Percentiles rank a stretch among this genome's conserved stretches.
These are phyloP conservation scores for Eclectus roratus DNA, from an alignment of 2,113 vertebrate species.

Conservation along the genomic window DNA sequence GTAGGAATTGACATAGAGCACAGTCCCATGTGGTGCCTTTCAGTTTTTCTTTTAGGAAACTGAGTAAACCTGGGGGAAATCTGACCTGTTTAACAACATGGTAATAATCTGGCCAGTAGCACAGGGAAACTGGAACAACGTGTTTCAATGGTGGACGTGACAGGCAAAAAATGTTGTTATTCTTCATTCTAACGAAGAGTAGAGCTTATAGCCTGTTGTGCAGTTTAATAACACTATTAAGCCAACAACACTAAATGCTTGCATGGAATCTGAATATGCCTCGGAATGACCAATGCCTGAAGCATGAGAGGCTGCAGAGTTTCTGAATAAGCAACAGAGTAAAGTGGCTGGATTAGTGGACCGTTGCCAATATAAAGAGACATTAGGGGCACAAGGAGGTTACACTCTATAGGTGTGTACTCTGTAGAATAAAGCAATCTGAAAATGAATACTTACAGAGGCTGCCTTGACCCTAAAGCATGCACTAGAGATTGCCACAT, in stretches of 20 bases:
- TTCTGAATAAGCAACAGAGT: not conserved
- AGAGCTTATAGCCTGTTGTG: not conserved
- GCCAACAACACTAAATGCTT: not conserved
- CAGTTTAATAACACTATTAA: not conserved
- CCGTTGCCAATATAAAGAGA: not conserved
- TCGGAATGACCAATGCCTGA: not conserved
- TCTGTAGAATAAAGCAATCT: not conserved
- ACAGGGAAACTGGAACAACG: not conserved
- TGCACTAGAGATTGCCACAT: not conserved
- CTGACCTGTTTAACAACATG: not conserved
- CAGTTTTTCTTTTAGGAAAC: not conserved
- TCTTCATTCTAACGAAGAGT: not conserved
- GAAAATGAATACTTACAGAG: not conserved
- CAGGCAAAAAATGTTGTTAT: not conserved
- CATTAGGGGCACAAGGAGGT: not conserved
- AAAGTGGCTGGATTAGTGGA: not conserved
- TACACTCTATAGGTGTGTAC: accelerated
- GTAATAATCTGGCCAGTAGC: not conserved
- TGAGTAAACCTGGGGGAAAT: not conserved
- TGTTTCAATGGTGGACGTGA: not conserved
- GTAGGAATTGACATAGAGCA: not conserved
- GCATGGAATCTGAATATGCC: not conserved
- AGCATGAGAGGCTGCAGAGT: not conserved
- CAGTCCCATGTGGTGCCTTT: accelerated
- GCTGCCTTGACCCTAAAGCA: not conserved